phyloP scores from a whole-genome alignment of 2,888 invertebrate species.

The Drosophila bunnanda region DNA sequence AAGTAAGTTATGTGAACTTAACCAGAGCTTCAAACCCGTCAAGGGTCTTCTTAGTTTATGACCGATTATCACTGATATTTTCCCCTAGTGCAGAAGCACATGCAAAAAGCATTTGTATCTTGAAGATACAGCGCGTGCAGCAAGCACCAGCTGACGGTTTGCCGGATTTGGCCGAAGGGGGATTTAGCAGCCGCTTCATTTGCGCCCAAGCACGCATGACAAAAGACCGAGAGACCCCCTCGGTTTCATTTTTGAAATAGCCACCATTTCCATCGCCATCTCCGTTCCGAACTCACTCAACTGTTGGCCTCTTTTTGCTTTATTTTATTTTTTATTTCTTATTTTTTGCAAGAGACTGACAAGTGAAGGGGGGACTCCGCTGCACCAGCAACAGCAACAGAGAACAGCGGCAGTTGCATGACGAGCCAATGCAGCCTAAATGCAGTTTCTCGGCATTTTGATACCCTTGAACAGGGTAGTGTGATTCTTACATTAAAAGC shows the following conservation, averaged over 20 bases:
- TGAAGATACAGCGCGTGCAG: slow-evolving; percentile 63
- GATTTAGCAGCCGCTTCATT: slow-evolving; percentile 57
- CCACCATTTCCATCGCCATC: slow-evolving; percentile 28
- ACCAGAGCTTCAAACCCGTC: not conserved
- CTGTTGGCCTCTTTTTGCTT: slow-evolving; percentile 67
- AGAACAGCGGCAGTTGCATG: slow-evolving; percentile 77
- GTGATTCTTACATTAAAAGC: not conserved
- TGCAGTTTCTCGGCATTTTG: slow-evolving; percentile 54
- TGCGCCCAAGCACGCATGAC: slow-evolving; percentile 82
- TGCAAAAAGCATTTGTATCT: slow-evolving; percentile 59
- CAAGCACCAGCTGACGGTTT: slow-evolving; percentile 69
- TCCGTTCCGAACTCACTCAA: slow-evolving; percentile 56
- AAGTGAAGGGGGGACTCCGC: slow-evolving; percentile 45
- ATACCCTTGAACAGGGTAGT: not conserved
- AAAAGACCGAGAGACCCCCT: slow-evolving; percentile 61
- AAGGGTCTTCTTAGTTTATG: not conserved
- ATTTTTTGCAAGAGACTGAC: slow-evolving; percentile 52
- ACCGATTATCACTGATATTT: slow-evolving; percentile 1
- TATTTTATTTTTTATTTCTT: not conserved
- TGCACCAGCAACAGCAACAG: slow-evolving; percentile 46
- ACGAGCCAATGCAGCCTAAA: slow-evolving; percentile 63
- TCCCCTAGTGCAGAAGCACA: slow-evolving; percentile 14
- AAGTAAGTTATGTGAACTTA: too few relatives aligned
- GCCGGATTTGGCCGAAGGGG: slow-evolving; percentile 24
- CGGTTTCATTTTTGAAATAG: slow-evolving; percentile 26